Evolutionary conservation across 1,140 invertebrate species (phyloP).

Genomic region (Apis dorsata): DNA sequence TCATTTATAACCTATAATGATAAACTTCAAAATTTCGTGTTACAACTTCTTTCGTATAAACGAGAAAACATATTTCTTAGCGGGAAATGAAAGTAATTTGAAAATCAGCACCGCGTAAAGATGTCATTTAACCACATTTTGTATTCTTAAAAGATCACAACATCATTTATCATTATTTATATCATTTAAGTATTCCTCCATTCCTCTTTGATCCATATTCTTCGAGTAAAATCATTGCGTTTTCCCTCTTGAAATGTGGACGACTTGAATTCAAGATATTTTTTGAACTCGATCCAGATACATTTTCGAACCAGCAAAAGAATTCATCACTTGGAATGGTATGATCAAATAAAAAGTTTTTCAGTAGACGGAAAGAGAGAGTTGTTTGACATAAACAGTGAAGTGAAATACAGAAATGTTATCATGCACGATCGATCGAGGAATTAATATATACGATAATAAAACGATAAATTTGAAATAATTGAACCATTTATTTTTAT

Average conservation of each 20-base stretch:
- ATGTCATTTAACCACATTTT: neutral
- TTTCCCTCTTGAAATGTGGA: neutral
- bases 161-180: neutral
- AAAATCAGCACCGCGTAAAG: neutral
- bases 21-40: neutral
- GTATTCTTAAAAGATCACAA: no score
- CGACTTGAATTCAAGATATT: neutral
- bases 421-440: slow-evolving; percentile 13
- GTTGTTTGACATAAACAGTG: slow-evolving; percentile 7
- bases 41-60: neutral
- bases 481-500: no score
- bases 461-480: slow-evolving; percentile 2
- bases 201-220: neutral
- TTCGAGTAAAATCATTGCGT: neutral
- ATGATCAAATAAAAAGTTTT: neutral
- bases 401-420: neutral
- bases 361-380: neutral
- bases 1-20: no score
- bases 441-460: neutral
- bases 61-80: neutral
- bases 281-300: neutral
- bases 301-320: neutral
- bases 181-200: neutral
- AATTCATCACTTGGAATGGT: slow-evolving; percentile 1
- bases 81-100: neutral